These are phyloP conservation scores for Crotalus helleri DNA, from an alignment of 2,113 vertebrate genomes.

Conservation along the genomic window DNA sequence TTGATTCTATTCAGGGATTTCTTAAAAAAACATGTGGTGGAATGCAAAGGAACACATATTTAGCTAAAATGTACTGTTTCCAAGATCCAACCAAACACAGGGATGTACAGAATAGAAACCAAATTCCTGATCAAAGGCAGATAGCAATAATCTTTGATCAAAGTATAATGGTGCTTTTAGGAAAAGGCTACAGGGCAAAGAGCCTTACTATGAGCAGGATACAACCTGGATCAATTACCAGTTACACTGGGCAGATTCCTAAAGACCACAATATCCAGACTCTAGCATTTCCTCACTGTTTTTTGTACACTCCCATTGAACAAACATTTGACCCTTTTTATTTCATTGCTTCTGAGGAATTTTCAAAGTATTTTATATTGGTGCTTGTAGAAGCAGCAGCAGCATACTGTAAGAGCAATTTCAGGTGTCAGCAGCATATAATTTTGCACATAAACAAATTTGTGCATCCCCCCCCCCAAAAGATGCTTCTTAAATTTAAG, in stretches of 20 bases:
- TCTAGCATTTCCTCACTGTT: not conserved
- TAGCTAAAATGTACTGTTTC: conserved; percentile 38
- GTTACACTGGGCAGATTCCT: not conserved
- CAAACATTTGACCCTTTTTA: not conserved
- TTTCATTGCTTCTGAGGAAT: not conserved
- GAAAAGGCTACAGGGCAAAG: not conserved
- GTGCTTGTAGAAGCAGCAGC: not conserved
- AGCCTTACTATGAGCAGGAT: not conserved
- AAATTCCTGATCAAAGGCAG: not conserved
- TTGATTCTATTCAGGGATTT: conserved; percentile 64
- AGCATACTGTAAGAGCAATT: not conserved
- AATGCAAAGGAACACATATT: conserved; percentile 61
- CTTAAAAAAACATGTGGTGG: conserved; percentile 65
- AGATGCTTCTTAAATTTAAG: not conserved
- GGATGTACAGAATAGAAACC: not conserved
- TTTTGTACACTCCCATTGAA: not conserved
- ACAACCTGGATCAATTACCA: not conserved
- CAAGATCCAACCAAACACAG: conserved; percentile 28
- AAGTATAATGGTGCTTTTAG: not conserved
- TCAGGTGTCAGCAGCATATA: not conserved
- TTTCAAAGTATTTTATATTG: not conserved
- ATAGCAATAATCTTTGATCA: not conserved
- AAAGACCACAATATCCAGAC: not conserved
- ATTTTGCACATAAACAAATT: not conserved
- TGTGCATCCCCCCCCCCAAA: not conserved